Base-by-base conservation (phyloP, 2,888 invertebrate species). In the Anthrax anthrax region DNA sequence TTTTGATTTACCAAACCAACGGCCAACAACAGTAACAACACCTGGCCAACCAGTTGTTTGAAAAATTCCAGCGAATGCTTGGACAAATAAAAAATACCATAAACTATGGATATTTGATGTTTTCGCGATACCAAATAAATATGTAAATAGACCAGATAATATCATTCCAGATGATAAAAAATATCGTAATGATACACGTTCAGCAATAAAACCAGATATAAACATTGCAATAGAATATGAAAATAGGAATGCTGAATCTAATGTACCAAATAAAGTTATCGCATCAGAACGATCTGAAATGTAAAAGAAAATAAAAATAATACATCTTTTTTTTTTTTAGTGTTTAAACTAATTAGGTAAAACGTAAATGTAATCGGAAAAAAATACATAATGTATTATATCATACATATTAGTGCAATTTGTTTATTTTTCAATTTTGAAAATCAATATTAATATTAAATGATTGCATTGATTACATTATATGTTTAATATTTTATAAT, bases 1-100 rank as follows among this genome's bases (percentile, higher is more conserved):
- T 65, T 89, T 94, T 36, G 82, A 78, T 68, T 86, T 88, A 0
- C 94, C 95, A 71, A 90, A 95, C 96, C 96, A 96, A 60, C 95
- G 90, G n/a, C 91, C 90, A 42, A 96, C 82, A 3, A 87, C 81
- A 1, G 81, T 73, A 0, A 96, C 94, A 0, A 96, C 95, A 44
- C 92, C 90, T 0, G 96, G 96, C 95, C 96, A 96, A 1, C 96
- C 94, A 0, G 91, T 86, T 0, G 94, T 89, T 72, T 96, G 94
- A 13, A 84, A 80, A 13, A 92, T 72, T 12, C 96, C 96, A 2
- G 86, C 85, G 8, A 82, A 69, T 0, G 80, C 90, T 81, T 96
- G 95, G 12, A 92, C 77, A 3, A 83, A 51, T 14, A 95, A 60
- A 61, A 89, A 96, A 67, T 85, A 96, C 52, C 76, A 74, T 39